Base-by-base conservation (phyloP, 30 jellyfish, hydroid and myxozoan species). In the Mastigias papua region DNA sequence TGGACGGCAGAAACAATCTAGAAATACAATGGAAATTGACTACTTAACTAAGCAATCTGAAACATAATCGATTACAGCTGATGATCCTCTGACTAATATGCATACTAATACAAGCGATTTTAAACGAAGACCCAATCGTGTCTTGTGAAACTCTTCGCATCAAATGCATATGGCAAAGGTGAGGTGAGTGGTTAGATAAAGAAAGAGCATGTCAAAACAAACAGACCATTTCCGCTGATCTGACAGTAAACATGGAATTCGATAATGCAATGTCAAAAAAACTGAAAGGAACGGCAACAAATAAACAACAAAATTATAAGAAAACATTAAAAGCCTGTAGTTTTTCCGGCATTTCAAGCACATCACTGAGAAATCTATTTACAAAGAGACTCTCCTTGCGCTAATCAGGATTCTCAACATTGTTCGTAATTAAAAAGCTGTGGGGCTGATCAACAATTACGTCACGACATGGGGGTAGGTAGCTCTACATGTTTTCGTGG, bases 1-100 rank as follows among this genome's bases (percentile, higher is more conserved):
- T 95, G 97, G 23, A 95, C 99, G 31, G 98, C 97, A 0, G 99
- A 95, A 23, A 95, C 97, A 81, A 95, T 95, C 99, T 95, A 75
- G 49, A 66, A 79, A 69, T 7, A 67, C 48, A 70, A 89, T 23
- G 67, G 17, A 10, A 51, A 4, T 51, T 5, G 17, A 51, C 25
- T 21, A 51, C 67, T 2, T 4, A 2, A 51, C 67, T 5, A 17
- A 51, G 17, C 67, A 21, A 4, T 51, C 67, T 51, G 25, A 5
- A 21, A 17, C 2, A 51, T 51, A 10, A n/a, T 51, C 23, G 74
- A 1, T 5, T 1, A 21, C 74, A 63, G 35, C 74, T n/a, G 74
- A 1, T 63, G 74, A 2, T 63, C 19, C 23, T 28, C 19, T 23
- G 37, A 27, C 26, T 5, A 63, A n/a, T 1, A 10, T 5, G 20